Percentiles rank a stretch among this genome's conserved stretches.
Conservation (phyloP, 2,888 invertebrate species). For the Drosophila leonis region DNA sequence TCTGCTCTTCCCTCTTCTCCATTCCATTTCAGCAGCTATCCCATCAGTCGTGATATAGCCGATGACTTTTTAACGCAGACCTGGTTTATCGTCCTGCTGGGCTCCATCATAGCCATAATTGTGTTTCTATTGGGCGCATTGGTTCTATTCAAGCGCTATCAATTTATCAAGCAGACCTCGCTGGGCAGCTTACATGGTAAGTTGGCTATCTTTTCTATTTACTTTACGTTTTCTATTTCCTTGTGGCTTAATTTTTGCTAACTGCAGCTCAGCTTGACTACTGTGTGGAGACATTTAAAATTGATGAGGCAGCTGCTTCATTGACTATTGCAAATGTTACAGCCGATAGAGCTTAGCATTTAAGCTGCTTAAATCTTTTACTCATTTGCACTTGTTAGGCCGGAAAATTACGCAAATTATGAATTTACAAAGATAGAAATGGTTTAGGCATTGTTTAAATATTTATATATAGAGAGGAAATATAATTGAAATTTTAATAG, state of each 20-base stretch:
- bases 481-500: no score
- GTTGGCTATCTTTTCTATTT: constrained; percentile 53
- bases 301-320: constrained; percentile 46
- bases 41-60: constrained; percentile 86
- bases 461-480: no score
- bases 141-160: constrained; percentile 90
- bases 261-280: constrained; percentile 28
- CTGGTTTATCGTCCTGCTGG: constrained; percentile 95
- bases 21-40: constrained; percentile 85
- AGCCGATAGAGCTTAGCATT: constrained; percentile 12
- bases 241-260: constrained; percentile 57
- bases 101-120: constrained; percentile 94
- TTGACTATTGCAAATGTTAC: constrained; percentile 32
- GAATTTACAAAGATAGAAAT: not conserved
- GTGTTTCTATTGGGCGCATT: constrained; percentile 93
- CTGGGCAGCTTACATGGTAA: constrained; percentile 87
- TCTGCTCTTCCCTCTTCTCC: constrained; percentile 38
- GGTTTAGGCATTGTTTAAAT: not conserved
- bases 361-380: constrained; percentile 14
- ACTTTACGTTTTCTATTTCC: constrained; percentile 12
- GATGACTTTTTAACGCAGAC: constrained; percentile 93
- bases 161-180: constrained; percentile 90
- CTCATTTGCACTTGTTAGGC: constrained; percentile 28
- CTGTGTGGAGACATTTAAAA: constrained; percentile 24
- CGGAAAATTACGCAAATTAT: constrained; percentile 9